These are phyloP conservation scores for Furcifer pardalis DNA, from an alignment of 2,797 vertebrate species.

Conservation along the genomic window DNA sequence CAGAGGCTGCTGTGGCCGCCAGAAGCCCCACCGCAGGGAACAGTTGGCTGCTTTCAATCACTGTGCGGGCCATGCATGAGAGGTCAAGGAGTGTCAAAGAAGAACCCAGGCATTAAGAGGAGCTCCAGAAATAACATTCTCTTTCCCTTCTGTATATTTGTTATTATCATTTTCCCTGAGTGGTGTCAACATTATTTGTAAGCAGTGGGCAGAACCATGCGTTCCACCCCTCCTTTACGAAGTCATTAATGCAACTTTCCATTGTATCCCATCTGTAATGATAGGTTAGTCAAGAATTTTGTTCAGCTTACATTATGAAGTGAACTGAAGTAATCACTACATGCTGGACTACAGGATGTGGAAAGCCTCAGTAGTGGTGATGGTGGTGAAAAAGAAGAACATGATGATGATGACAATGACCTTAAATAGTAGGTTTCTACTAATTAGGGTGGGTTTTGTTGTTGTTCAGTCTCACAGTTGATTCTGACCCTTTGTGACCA, in stretches of 20 bases:
- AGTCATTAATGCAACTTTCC: not conserved
- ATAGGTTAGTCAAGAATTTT: not conserved
- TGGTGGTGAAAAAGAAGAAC: too few relatives aligned
- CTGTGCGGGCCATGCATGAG: conserved; percentile 15
- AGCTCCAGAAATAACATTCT: not conserved
- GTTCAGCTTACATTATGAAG: not conserved
- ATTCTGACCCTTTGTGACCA: too few relatives aligned
- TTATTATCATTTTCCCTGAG: too few relatives aligned
- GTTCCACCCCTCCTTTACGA: not conserved
- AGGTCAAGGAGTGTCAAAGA: not conserved
- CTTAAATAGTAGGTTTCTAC: too few relatives aligned
- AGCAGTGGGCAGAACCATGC: not conserved
- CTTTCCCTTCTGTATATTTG: not conserved
- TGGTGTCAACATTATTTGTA: not conserved
- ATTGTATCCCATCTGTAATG: not conserved
- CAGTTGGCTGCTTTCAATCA: conserved; percentile 53
- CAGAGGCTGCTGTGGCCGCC: conserved; percentile 34
- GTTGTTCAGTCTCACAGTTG: too few relatives aligned
- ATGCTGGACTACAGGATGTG: not conserved
- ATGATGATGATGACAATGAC: too few relatives aligned
- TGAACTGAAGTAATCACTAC: not conserved
- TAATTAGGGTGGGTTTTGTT: too few relatives aligned
- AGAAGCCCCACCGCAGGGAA: conserved; percentile 35
- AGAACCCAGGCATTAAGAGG: not conserved
- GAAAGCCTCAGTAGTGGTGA: too few relatives aligned